Evolutionary conservation across 2,113 vertebrate genomes (phyloP).

Genomic region (Machaerirhynchus nigripectus): DNA sequence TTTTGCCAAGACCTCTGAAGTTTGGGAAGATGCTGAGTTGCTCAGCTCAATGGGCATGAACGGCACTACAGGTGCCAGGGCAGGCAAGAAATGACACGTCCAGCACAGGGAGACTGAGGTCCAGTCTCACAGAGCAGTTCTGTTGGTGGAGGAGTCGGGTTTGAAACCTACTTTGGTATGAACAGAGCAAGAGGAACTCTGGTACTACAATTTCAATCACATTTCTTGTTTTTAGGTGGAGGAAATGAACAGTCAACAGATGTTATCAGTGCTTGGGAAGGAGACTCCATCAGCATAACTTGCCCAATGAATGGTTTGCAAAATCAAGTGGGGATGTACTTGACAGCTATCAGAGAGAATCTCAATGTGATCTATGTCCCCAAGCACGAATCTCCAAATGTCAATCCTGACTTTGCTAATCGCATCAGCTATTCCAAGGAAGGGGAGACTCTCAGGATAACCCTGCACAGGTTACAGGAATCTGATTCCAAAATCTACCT

Average conservation of each 20-base stretch:
- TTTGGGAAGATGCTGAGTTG: neutral
- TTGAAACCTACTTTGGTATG: neutral
- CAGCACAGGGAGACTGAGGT: neutral
- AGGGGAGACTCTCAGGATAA: neutral
- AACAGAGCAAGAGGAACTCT: neutral
- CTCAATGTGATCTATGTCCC: rapidly evolving
- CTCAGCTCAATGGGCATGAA: neutral
- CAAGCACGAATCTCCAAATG: rapidly evolving
- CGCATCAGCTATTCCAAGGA: neutral
- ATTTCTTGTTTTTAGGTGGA: constrained; percentile 27
- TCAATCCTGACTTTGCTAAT: neutral
- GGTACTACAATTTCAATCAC: neutral
- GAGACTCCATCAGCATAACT: constrained; percentile 18
- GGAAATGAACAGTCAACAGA: neutral
- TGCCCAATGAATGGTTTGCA: neutral
- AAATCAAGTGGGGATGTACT: neutral
- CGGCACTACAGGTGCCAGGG: neutral
- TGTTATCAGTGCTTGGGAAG: constrained; percentile 30
- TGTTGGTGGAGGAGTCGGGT: neutral
- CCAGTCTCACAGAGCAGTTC: neutral
- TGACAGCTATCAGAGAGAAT: rapidly evolving
- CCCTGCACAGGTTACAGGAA: neutral
- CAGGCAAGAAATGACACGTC: neutral
- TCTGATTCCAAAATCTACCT: constrained; percentile 16
- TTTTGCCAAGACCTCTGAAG: neutral